These are phyloP conservation scores for Eurystomus glaucurus DNA, from an alignment of 2,797 vertebrate species.

Conservation along the genomic window DNA sequence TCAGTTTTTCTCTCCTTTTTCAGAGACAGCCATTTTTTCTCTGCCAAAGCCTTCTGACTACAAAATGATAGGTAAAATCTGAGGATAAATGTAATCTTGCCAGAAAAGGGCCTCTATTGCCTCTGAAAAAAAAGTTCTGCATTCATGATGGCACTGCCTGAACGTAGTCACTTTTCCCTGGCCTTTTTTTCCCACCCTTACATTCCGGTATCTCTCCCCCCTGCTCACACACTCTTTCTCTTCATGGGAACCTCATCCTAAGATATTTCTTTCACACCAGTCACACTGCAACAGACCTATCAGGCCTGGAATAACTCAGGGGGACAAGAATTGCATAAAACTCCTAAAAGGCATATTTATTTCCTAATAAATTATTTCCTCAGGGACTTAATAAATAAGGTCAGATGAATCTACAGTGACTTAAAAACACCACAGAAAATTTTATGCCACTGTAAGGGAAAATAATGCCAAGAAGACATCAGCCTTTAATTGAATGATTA, in stretches of 20 bases:
- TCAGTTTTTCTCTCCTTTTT: not conserved
- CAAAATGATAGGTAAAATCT: not conserved
- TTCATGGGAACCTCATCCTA: not conserved
- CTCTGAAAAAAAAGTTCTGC: not conserved
- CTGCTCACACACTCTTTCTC: not conserved
- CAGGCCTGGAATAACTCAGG: not conserved
- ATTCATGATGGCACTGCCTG: not conserved
- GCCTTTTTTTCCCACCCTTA: not conserved
- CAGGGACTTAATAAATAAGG: not conserved
- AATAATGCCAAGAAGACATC: not conserved
- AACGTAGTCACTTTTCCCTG: not conserved
- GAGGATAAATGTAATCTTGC: not conserved
- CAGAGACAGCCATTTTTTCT: not conserved
- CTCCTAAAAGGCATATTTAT: not conserved
- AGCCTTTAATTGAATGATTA: too few relatives aligned
- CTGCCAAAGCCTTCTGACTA: not conserved
- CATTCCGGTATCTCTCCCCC: not conserved
- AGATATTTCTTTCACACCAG: not conserved
- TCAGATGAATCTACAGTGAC: not conserved
- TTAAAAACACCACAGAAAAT: not conserved
- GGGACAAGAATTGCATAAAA: not conserved
- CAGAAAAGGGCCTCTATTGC: not conserved
- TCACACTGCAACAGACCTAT: not conserved
- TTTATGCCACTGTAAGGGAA: not conserved
- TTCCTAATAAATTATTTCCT: not conserved